phyloP scores from a whole-genome alignment of 2,888 invertebrate genomes.

The Phorcus lineatus region DNA sequence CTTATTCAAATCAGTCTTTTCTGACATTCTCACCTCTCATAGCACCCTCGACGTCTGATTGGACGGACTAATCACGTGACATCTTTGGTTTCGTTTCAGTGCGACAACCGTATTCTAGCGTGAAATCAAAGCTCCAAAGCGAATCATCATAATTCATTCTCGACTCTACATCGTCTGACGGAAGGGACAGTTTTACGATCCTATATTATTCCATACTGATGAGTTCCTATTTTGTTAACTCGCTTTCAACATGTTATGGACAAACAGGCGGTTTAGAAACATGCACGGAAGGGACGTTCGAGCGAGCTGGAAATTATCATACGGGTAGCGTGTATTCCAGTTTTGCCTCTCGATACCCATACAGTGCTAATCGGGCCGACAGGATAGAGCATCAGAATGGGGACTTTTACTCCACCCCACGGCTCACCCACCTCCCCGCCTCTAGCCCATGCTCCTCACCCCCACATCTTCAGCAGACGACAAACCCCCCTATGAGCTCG shows the following conservation, averaged over 20 bases:
- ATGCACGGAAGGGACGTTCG: slow-evolving; percentile 62
- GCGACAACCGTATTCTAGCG: slow-evolving; percentile 38
- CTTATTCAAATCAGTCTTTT: slow-evolving; percentile 20
- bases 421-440: slow-evolving; percentile 64
- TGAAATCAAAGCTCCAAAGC: slow-evolving; percentile 22
- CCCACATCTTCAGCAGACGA: slow-evolving; percentile 46
- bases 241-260: slow-evolving; percentile 69
- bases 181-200: slow-evolving; percentile 65
- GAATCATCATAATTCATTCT: slow-evolving; percentile 68
- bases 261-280: slow-evolving; percentile 64
- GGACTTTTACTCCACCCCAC: slow-evolving; percentile 64
- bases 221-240: slow-evolving; percentile 73
- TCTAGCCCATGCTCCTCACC: slow-evolving; percentile 59
- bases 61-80: slow-evolving; percentile 57
- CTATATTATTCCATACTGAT: slow-evolving; percentile 52
- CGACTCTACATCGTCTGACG: slow-evolving; percentile 45
- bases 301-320: slow-evolving; percentile 60
- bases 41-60: slow-evolving; percentile 43
- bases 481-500: slow-evolving; percentile 33
- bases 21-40: slow-evolving; percentile 24
- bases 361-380: slow-evolving; percentile 53
- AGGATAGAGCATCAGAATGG: slow-evolving; percentile 58
- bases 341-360: slow-evolving; percentile 57
- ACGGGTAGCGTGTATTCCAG: slow-evolving; percentile 60
- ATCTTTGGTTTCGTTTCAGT: slow-evolving; percentile 56